Conservation (phyloP, 2,888 invertebrate genomes). For the Platycheirus albimanus region DNA sequence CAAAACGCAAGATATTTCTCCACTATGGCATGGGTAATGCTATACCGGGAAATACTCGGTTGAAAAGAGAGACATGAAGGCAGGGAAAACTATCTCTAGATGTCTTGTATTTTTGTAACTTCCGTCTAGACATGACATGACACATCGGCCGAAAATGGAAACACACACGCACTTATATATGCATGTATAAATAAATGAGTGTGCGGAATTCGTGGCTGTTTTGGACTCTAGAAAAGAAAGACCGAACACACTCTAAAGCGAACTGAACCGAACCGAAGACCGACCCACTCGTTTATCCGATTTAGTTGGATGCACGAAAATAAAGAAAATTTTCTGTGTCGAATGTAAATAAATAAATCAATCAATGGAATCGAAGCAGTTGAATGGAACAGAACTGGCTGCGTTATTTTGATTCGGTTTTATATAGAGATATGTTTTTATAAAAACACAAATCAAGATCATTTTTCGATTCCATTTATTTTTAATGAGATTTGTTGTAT, state of each 20-base stretch:
- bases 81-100: constrained; percentile 54
- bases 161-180: constrained; percentile 22
- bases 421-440: not conserved
- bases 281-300: constrained; percentile 54
- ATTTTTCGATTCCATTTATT: constrained; percentile 6
- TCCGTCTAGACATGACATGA: constrained; percentile 74
- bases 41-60: constrained; percentile 24
- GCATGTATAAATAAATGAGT: constrained; percentile 23
- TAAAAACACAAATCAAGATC: not conserved
- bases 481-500: not conserved
- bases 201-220: constrained; percentile 44
- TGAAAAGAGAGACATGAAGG: constrained; percentile 19
- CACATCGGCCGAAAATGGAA: constrained; percentile 72
- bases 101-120: constrained; percentile 70
- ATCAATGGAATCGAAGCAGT: constrained; percentile 58
- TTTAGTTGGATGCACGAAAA: constrained; percentile 18
- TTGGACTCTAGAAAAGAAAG: constrained; percentile 14
- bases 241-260: too few relatives aligned
- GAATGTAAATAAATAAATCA: constrained; percentile 59
- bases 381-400: constrained; percentile 33
- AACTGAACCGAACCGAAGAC: too few relatives aligned
- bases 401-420: not conserved
- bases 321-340: constrained; percentile 40
- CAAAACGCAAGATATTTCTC: constrained; percentile 29
- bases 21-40: constrained; percentile 11